Evolutionary conservation across 1,140 invertebrate genomes (phyloP).

Genomic region (Drosophila melanica): DNA sequence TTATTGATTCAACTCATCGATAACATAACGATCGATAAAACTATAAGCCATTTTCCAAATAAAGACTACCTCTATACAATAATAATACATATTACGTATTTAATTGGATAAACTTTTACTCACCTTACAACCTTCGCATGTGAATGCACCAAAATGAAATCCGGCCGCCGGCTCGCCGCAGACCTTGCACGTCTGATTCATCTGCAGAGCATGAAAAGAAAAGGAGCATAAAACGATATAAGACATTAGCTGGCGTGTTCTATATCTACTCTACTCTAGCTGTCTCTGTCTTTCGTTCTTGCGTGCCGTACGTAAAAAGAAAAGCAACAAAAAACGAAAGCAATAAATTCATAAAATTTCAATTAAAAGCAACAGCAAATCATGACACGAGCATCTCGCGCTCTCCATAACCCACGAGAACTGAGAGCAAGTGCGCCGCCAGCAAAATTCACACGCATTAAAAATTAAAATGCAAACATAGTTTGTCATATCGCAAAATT

Average conservation of each 20-base stretch:
- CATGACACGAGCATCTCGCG: slow-evolving; percentile 73
- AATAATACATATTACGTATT: no score
- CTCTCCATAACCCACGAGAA: slow-evolving; percentile 39
- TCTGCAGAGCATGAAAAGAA: slow-evolving; percentile 85
- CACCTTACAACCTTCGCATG: slow-evolving; percentile 96
- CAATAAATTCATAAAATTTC: slow-evolving; percentile 84
- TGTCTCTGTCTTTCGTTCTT: background rate
- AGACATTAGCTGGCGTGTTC: slow-evolving; percentile 27
- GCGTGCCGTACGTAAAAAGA: slow-evolving; percentile 11
- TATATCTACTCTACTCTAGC: background rate
- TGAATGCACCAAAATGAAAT: slow-evolving; percentile 95
- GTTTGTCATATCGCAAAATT: slow-evolving; percentile 82
- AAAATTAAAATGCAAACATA: slow-evolving; percentile 83
- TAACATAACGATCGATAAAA: background rate
- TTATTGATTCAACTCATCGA: background rate
- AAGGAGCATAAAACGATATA: slow-evolving; percentile 52
- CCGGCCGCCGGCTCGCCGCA: slow-evolving; percentile 94
- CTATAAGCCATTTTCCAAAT: no score
- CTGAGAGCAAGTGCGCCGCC: slow-evolving; percentile 51
- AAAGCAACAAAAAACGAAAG: slow-evolving; percentile 49
- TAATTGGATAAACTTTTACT: slow-evolving; percentile 43
- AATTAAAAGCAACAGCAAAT: slow-evolving; percentile 84
- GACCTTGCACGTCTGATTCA: slow-evolving; percentile 93
- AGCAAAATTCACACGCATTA: slow-evolving; percentile 84
- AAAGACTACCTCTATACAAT: no score